Percentiles rank a stretch among this genome's conserved stretches.
Conservation (phyloP, 2,113 vertebrate species). For the Paratilapia polleni region DNA sequence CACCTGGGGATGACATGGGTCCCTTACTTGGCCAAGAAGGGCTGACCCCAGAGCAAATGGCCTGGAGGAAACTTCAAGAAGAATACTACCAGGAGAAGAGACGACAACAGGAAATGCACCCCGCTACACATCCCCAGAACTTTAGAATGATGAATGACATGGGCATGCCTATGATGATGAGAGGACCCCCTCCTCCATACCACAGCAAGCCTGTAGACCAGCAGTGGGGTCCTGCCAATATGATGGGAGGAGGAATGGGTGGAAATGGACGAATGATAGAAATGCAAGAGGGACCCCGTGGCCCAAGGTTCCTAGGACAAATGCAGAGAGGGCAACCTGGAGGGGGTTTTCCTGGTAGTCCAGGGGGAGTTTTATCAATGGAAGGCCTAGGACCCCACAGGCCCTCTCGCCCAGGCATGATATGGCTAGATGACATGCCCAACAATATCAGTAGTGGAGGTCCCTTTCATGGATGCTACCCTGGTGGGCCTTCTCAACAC, state of each 20-base stretch:
- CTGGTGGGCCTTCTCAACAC: constrained; percentile 77
- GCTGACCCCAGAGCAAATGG: constrained; percentile 92
- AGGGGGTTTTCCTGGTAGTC: constrained; percentile 86
- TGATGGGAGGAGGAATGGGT: constrained; percentile 76
- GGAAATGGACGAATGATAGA: constrained; percentile 78
- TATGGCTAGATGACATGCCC: constrained; percentile 91
- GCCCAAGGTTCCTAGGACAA: constrained; percentile 76
- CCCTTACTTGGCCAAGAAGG: constrained; percentile 90
- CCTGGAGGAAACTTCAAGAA: constrained; percentile 97
- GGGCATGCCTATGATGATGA: constrained; percentile 86
- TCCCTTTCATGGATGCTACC: constrained; percentile 84
- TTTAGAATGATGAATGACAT: constrained; percentile 89
- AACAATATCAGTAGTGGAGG: constrained; percentile 83
- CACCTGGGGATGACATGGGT: constrained; percentile 87
- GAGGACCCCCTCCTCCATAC: constrained; percentile 95
- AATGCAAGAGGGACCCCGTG: constrained; percentile 81
- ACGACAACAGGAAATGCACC: constrained; percentile 91
- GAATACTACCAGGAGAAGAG: constrained; percentile 97
- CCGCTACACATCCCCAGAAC: constrained; percentile 84
- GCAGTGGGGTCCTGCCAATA: constrained; percentile 83
- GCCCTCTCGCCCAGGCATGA: constrained; percentile 86
- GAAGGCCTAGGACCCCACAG: constrained; percentile 88
- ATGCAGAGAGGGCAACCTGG: constrained; percentile 87
- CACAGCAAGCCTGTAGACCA: constrained; percentile 95
- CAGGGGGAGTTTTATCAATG: constrained; percentile 87